Conservation (phyloP, 2,113 vertebrate species). For the Falcunculus frontatus region DNA sequence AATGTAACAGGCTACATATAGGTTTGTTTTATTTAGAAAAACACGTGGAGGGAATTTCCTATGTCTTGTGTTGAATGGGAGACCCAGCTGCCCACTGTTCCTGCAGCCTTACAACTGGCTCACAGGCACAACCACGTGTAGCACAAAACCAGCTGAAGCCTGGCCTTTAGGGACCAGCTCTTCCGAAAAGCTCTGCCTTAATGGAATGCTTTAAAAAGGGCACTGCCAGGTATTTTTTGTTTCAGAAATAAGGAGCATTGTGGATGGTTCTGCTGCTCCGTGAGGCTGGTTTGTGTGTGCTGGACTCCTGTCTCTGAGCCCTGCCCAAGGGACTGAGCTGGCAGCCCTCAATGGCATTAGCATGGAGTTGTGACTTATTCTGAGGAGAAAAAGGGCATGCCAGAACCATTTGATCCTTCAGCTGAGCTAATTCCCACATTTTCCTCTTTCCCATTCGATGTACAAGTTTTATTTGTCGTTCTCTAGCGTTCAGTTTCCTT, state of each 20-base stretch:
- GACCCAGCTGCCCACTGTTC: not conserved
- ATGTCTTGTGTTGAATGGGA: not conserved
- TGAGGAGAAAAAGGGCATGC: not conserved
- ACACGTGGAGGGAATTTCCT: not conserved
- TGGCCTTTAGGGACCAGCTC: not conserved
- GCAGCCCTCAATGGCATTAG: not conserved
- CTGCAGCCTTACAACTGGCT: not conserved
- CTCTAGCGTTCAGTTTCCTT: not conserved
- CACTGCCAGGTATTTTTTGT: not conserved
- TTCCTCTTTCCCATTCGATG: not conserved
- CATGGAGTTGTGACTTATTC: not conserved
- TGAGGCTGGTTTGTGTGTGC: not conserved
- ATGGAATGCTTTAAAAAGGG: not conserved
- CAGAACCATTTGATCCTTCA: not conserved
- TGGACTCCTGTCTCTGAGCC: not conserved
- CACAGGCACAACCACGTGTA: accelerated
- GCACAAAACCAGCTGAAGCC: not conserved
- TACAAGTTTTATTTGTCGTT: not conserved
- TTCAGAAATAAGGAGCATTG: not conserved
- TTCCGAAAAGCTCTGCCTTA: not conserved
- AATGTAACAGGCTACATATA: not conserved
- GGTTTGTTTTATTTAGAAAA: not conserved
- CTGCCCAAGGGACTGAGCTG: not conserved
- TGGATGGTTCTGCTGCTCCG: accelerated
- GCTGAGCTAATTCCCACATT: not conserved